Evolutionary conservation across 2,888 invertebrate genomes (phyloP), one percentile per base, ranked within the genome.

Genomic region (Xylophagus ater): DNA sequence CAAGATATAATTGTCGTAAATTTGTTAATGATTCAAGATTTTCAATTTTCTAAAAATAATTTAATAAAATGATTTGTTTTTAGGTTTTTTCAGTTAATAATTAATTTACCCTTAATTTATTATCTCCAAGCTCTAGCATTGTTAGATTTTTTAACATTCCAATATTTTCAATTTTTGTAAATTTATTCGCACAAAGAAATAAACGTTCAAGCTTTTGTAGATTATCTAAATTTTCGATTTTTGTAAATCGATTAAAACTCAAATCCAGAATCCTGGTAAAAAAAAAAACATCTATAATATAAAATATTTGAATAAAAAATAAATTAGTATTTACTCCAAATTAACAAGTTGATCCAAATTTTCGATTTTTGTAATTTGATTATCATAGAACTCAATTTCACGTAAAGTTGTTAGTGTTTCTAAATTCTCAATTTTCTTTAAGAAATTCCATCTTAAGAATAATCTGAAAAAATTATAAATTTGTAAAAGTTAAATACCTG

Each of bases 311-410:
- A 20, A 21, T 15, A 29, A 21, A n/a, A 20, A 37, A 37, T 17
- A 39, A 18, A 14, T 30, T 29, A 20, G 21, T 23, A 74, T 82
- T 74, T 71, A 89, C 87, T 90, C 80, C 32, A 99, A 69, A 67
- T 94, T 93, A 2, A 83, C 78, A 9, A 99, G 73, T 9, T 72
- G 62, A 39, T 87, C 84, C 40, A 99, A 69, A 60, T 93, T 92
- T 62, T 93, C 92, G 50, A 99, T 88, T 49, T 78, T 74, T 1
- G 80, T 80, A 35, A 99, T 81, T 68, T 96, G 94, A 68, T 98
- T 99, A 62, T 99, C 98, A 62, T 97, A 94, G 4, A 98, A 67
- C 57, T 98, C 97, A 32, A 99, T 65, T 57, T 96, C 93, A 13
- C 73, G 73, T 9, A 98, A 69, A 0, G 81, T 83, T 3, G 71